phyloP scores from a whole-genome alignment of 2,797 vertebrate species.

The Dermochelys coriacea region DNA sequence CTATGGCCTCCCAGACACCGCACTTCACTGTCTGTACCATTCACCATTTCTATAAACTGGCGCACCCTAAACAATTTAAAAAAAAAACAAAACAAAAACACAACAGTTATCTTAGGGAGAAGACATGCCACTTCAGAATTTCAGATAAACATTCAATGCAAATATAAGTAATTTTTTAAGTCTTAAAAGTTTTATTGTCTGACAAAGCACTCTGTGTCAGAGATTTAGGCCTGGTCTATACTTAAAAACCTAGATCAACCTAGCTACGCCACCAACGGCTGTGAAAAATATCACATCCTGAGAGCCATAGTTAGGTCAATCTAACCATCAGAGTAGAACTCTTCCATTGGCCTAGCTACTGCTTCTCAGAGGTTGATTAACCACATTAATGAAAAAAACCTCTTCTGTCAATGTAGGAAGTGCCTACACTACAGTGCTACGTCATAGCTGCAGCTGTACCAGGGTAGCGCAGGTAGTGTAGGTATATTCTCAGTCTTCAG shows the following conservation, averaged over 20 bases:
- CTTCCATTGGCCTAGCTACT: not conserved
- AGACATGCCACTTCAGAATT: not conserved
- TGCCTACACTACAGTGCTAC: not conserved
- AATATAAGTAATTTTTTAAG: not conserved
- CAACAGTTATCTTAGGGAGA: slow-evolving; percentile 54
- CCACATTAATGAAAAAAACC: not conserved
- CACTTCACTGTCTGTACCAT: slow-evolving; percentile 88
- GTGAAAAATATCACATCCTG: not conserved
- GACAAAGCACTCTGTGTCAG: not conserved
- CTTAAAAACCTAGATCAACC: not conserved
- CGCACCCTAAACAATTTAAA: slow-evolving; percentile 83
- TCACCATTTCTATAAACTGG: slow-evolving; percentile 90
- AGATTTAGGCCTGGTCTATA: not conserved
- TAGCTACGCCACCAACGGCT: not conserved
- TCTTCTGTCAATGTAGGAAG: not conserved
- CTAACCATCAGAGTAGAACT: not conserved
- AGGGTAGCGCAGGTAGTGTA: not conserved
- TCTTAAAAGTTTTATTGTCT: not conserved
- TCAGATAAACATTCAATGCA: not conserved
- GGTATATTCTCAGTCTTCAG: not conserved
- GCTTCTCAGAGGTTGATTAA: not conserved
- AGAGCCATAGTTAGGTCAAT: not conserved
- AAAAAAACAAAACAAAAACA: no score
- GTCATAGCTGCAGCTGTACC: not conserved
- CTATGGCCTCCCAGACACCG: slow-evolving; percentile 87